Evolutionary conservation across 1,140 invertebrate genomes (phyloP), one percentile per base, ranked within the genome.

Genomic region (Ostrea denselamellosa): DNA sequence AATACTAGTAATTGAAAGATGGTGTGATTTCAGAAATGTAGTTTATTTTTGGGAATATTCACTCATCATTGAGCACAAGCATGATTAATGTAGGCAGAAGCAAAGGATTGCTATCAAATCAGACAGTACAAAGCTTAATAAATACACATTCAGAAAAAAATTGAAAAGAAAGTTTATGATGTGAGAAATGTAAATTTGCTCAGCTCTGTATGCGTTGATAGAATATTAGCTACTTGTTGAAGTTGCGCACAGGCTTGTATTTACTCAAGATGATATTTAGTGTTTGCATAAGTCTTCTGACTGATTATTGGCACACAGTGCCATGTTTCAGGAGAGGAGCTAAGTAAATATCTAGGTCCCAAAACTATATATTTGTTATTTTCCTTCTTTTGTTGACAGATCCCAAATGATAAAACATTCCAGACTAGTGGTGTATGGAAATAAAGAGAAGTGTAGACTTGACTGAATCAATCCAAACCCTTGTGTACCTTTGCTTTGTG

Each of bases 161-260:
- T 83, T 83, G n/a, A 83, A 83, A 52, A 52, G 82, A 83, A 83
- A 83, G 82, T 83, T 83, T 83, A 83, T 54, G 53, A 83, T 83
- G 82, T 83, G 82, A 52, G 82, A 83, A 83, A 83, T 53, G 82
- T 83, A 52, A 83, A 83, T 83, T 83, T 83, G 82, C 82, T 54
- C 19, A 83, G 53, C 25, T 54, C 82, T 54, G 44, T 53, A 83
- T 53, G 82, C 82, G 17, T 52, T 83, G 82, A 83, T 83, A 83
- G 82, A 54, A 83, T 83, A 83, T 83, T 53, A 54, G 82, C 51
- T 83, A 83, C 82, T 83, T 83, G 51, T 53, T 52, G 28, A 34
- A 83, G 53, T 52, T 83, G n/a, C 53, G 82, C 53, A 83, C 82
- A 54, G 44, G 19, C 53, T 44, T 3, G 44, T 83, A 52, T 83